These are phyloP conservation scores for Ctenopoma multispine DNA, from an alignment of 2,797 vertebrate genomes.

Conservation along the genomic window DNA sequence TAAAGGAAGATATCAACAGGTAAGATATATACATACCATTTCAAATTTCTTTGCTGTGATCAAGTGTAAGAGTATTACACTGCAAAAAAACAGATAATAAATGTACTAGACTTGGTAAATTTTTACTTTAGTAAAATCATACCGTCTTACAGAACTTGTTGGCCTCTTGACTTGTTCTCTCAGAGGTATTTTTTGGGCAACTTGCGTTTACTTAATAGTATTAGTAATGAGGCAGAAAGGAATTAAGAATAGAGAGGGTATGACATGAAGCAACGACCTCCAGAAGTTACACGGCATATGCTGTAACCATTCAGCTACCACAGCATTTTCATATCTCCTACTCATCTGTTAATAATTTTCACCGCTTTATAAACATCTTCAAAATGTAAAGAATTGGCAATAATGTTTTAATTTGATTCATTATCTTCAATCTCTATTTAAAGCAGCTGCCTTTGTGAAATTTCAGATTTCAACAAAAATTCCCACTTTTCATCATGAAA, in stretches of 20 bases:
- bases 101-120: neutral
- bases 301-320: no score
- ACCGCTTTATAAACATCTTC: neutral
- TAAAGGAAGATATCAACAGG: constrained; percentile 56
- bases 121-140: neutral
- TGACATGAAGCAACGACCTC: no score
- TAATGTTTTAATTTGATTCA: neutral
- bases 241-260: no score
- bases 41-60: constrained; percentile 11
- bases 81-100: neutral
- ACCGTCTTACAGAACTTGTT: neutral
- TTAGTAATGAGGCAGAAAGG: no score
- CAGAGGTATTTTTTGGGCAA: neutral
- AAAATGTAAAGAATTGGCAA: neutral
- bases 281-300: no score
- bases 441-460: neutral
- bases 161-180: neutral
- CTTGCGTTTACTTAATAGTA: no score
- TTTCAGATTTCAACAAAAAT: neutral
- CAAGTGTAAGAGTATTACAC: neutral
- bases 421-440: neutral
- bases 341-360: neutral
- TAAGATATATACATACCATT: constrained; percentile 53
- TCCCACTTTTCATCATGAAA: neutral
- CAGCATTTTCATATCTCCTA: neutral